A percentile compares a stretch with the other conserved stretches of the same genome.
These are phyloP conservation scores for Drosophila virilis DNA, from an alignment of 1,140 invertebrate species.

Conservation along the genomic window DNA sequence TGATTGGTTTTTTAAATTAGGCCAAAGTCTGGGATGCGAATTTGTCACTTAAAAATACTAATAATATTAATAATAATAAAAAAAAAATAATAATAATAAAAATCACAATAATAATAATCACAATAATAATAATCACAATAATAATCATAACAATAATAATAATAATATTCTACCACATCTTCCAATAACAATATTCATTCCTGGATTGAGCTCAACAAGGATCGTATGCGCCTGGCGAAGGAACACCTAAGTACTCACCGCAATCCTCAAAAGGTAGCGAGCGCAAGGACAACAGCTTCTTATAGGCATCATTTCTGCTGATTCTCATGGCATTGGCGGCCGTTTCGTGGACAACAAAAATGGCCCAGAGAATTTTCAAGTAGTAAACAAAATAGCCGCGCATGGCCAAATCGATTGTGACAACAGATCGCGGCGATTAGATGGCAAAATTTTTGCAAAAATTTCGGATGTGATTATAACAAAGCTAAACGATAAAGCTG, in stretches of 20 bases:
- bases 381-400: constrained; percentile 58
- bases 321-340: constrained; percentile 31
- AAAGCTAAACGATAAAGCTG: constrained; percentile 55
- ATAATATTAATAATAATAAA: no score
- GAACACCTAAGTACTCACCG: constrained; percentile 48
- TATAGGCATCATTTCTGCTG: constrained; percentile 54
- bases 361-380: constrained; percentile 59
- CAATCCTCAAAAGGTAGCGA: constrained; percentile 72
- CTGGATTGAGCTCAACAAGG: neutral
- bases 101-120: no score
- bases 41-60: no score
- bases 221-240: neutral
- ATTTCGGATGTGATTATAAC: constrained; percentile 32
- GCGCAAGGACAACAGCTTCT: constrained; percentile 53
- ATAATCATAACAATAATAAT: no score
- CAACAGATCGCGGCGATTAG: constrained; percentile 55
- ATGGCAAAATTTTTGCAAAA: constrained; percentile 46
- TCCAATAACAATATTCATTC: neutral
- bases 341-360: constrained; percentile 45
- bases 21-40: no score
- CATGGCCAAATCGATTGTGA: constrained; percentile 60
- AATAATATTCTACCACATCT: no score
- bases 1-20: no score
- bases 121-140: no score
- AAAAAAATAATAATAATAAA: no score